Percentiles rank a stretch among this genome's conserved stretches.
phyloP scores from a whole-genome alignment of 1,140 invertebrate species.

The Leptinotarsa defecta region DNA sequence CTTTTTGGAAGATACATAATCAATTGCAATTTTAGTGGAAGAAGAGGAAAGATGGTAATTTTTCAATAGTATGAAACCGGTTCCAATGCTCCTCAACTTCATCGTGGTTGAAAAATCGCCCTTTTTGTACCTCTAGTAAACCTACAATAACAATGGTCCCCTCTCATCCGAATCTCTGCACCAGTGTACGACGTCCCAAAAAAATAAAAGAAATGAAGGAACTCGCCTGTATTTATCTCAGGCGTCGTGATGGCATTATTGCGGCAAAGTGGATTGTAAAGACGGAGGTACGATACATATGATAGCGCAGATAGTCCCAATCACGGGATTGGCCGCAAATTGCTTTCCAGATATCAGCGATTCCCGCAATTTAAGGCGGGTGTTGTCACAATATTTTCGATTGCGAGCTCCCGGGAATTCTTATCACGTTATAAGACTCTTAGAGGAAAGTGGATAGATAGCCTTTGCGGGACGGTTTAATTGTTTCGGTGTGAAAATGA shows the following conservation, averaged over 20 bases:
- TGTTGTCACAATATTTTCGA: constrained; percentile 45
- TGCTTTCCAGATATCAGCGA: constrained; percentile 46
- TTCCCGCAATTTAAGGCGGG: constrained; percentile 44
- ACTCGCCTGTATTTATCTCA: not conserved
- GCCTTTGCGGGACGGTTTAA: not conserved
- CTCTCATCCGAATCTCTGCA: not conserved
- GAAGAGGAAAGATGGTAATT: no score
- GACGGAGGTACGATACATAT: constrained; percentile 43
- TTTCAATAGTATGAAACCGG: no score
- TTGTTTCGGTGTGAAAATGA: not conserved
- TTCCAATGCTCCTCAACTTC: no score
- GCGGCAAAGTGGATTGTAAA: constrained; percentile 44
- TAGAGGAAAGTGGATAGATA: constrained; percentile 9
- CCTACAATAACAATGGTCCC: no score
- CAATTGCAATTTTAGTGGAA: no score
- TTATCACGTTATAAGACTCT: constrained; percentile 21
- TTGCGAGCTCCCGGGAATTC: constrained; percentile 14
- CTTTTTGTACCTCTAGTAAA: no score
- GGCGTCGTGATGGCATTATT: constrained; percentile 13
- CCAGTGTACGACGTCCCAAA: not conserved
- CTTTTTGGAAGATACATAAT: no score
- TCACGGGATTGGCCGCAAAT: constrained; percentile 49
- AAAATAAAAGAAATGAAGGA: not conserved
- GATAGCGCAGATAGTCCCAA: constrained; percentile 46
- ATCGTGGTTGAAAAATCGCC: no score